Base-by-base conservation (phyloP, 2,888 invertebrate species). In the Aphelenchoides bicaudatus region DNA sequence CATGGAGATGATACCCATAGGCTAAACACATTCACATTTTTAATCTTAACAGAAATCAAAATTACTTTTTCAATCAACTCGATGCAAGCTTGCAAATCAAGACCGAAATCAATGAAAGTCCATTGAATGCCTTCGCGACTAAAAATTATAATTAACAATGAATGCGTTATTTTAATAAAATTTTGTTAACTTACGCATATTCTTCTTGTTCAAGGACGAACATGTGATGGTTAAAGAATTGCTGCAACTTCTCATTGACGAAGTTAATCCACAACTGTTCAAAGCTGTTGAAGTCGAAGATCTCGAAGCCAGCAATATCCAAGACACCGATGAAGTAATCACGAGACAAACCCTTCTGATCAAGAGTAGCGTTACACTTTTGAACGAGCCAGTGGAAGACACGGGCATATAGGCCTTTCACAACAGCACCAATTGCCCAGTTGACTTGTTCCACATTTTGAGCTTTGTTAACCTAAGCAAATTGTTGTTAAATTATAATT, bases 91-190 rank as follows among this genome's bases (percentile, higher is more conserved):
- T 68, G 65, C 38, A 92, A 86, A 84, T 92, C 92, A 88, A 93
- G 90, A 83, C 92, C 92, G 83, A 93, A 93, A 86, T 93, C 92
- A 83, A 92, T 92, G 86, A 93, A 92, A 72, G 86, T 85, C 92
- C 92, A 93, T 80, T 89, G 86, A 84, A 92, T 91, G 81, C 91
- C 91, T 82, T 92, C 91, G 78, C 84, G 86, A n/a, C n/a, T n/a
- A n/a, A n/a, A n/a, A n/a, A n/a, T n/a, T n/a, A n/a, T n/a, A n/a
- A n/a, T n/a, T n/a, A n/a, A n/a, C n/a, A n/a, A n/a, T n/a, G n/a
- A n/a, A n/a, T n/a, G n/a, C n/a, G n/a, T n/a, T n/a, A n/a, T n/a
- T n/a, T n/a, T n/a, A n/a, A n/a, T n/a, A n/a, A n/a, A n/a, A n/a
- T n/a, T n/a, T n/a, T n/a, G n/a, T n/a, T n/a, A n/a, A n/a, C n/a